Conservation (phyloP, 2,888 invertebrate genomes). For the Linyphia triangularis region DNA sequence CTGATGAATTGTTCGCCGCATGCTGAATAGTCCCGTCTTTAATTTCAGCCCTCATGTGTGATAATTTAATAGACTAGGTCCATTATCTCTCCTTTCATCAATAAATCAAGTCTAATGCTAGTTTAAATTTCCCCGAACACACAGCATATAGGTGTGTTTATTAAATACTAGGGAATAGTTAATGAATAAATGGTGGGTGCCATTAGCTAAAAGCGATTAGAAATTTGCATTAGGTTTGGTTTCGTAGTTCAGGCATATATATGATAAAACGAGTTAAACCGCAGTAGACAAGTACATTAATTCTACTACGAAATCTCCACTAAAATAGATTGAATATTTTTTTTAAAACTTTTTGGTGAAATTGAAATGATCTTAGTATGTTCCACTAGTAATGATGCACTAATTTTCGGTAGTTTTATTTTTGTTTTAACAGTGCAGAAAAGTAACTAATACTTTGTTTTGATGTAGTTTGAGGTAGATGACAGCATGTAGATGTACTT, state of each 20-base stretch:
- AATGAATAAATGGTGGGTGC: background rate
- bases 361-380: no score
- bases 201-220: background rate
- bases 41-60: background rate
- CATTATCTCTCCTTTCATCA: background rate
- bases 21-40: background rate
- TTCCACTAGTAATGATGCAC: no score
- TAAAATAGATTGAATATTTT: no score
- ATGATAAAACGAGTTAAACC: background rate
- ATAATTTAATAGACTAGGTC: background rate
- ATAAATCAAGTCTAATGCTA: background rate
- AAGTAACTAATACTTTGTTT: no score
- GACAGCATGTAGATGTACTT: no score
- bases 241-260: background rate
- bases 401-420: no score
- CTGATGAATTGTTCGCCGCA: background rate
- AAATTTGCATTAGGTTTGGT: background rate
- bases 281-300: no score
- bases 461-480: no score
- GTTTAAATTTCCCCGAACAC: background rate
- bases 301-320: no score
- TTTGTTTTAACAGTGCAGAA: no score
- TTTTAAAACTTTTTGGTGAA: no score
- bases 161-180: background rate
- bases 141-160: background rate